Evolutionary conservation across 2,888 invertebrate genomes (phyloP), one percentile per base, ranked within the genome.

Genomic region (Microctonus hyperodae): DNA sequence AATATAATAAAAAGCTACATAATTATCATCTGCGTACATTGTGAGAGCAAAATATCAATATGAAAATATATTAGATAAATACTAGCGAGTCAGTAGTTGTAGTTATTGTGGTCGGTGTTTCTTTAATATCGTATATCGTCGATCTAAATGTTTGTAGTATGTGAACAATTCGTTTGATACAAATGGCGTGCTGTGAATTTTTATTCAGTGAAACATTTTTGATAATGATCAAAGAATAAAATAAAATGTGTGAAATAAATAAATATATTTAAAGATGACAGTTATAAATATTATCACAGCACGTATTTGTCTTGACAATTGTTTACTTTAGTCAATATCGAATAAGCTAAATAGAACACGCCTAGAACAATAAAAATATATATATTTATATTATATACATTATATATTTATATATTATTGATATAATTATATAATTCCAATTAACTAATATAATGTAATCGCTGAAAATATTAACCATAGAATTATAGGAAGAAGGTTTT

Each of bases 21-120:
- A 65, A 73, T 74, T 77, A 78, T 74, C 76, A 81, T 79, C 78
- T 80, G 77, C 80, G 80, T 81, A 68, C 65, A 79, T 78, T 79
- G 81, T 79, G 77, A 78, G 78, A 81, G 75, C 77, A 78, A 80
- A 68, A 67, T 79, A 78, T 81, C 79, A 72, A 80, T 79, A 81
- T 81, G 75, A 74, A 79, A 68, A 77, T 76, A 77, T 76, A 82
- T 44, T 44, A 44, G 44, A 83, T 82, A 79, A 82, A 81, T 81
- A 78, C 79, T 83, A 83, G 83, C 79, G 74, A 83, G 75, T 79
- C 77, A 79, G 83, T 83, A 83, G 83, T 78, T 68, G 83, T 83
- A 83, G 83, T 75, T 67, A 79, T 82, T 83, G 83, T 83, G 80
- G 78, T 83, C 83, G 78, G 83, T 83, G 83, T 83, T 75, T 79